Base-by-base conservation (phyloP, 1,140 invertebrate species). In the Heliconius melpomene region DNA sequence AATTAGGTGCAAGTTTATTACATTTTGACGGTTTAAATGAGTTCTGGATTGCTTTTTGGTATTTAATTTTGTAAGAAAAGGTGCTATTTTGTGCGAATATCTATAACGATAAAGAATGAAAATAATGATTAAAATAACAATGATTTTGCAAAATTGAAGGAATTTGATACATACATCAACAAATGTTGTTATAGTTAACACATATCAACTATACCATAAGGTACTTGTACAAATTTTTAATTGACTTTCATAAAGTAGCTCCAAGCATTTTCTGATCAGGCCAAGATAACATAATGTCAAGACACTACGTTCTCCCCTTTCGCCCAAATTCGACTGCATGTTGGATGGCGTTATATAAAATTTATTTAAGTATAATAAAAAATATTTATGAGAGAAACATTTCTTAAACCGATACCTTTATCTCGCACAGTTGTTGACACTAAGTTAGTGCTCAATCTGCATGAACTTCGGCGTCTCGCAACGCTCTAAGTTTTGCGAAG, bases 1-100 rank as follows among this genome's bases (percentile, higher is more conserved):
- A 75, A 78, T 78, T 81, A 81, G 79, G 76, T 73, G 75, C 73
- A 38, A 75, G 60, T 78, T 72, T 72, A 40, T 52, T 32, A 66
- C 26, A 66, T 66, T 66, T 66, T 71, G 70, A 77, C 38, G 23
- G 26, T 13, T 18, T 7, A 29, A 66, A 66, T 66, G 60, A 66
- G 26, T 26, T 66, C 6, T 16, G 6, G 3, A 66, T 66, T 66
- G 60, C 60, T 66, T 66, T 66, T 66, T 29, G 60, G 26, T 66
- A 66, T 66, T 66, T 29, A 26, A 23, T 66, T 29, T 29, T 29
- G 29, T 29, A 29, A 29, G 29, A 29, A 29, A 29, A 29, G 29
- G 8, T 66, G n/a, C 2, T 23, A 11, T 23, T 57, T 23, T 57
- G 3, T 57, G 8, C 2, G 9, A 57, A 52, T 7, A 52, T 20